These are phyloP conservation scores for chimpanzee (Pan troglodytes) DNA, from an alignment of 2,113 vertebrate species.

Conservation along the genomic window NHGRI_mPanTro3-v2.1_pri NC_072408.2:92262501-92263000, in stretches of 20 bases:
- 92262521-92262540: not conserved
- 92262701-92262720: not conserved
- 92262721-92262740: not conserved
- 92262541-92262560: not conserved
- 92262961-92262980: not conserved
- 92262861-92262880: not conserved
- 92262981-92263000: not conserved
- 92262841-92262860: not conserved
- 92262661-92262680: not conserved
- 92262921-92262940: not conserved
- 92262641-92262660: not conserved
- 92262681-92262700: not conserved
- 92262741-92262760: not conserved
- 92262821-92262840: not conserved
- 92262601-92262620: not conserved
- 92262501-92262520: not conserved
- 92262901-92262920: not conserved
- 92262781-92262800: not conserved
- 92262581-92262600: not conserved
- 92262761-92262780: not conserved
- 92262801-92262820: not conserved
- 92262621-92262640: not conserved
- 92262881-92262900: not conserved
- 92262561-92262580: constrained; percentile 19
- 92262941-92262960: not conserved